These are phyloP conservation scores for Amphimedon queenslandica DNA, from an alignment of 37 sponge, comb jelly and placozoan species.

Conservation along the genomic window DNA sequence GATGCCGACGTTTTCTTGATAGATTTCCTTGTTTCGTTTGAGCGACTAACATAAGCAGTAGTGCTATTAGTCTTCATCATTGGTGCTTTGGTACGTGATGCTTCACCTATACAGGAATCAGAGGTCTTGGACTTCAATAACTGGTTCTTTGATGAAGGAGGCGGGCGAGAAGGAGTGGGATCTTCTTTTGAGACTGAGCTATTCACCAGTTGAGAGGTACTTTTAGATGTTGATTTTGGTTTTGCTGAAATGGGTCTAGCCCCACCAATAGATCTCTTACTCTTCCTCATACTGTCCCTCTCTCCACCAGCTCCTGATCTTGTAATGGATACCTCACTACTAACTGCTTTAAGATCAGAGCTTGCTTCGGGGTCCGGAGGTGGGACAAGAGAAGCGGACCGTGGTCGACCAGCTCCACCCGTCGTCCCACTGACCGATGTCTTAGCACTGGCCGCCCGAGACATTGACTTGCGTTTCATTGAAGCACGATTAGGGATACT, in stretches of 20 bases:
- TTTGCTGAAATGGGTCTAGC: background rate
- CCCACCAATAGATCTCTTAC: background rate
- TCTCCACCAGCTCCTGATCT: background rate
- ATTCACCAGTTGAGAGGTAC: background rate
- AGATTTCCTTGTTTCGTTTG: background rate
- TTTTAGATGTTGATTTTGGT: background rate
- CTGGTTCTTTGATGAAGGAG: background rate
- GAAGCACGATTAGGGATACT: background rate
- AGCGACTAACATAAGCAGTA: too few relatives aligned
- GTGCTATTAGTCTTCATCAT: background rate
- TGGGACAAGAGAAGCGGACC: background rate
- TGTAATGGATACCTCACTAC: background rate
- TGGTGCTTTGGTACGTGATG: background rate
- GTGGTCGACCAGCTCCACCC: background rate
- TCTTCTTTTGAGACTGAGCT: background rate
- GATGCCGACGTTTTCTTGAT: background rate
- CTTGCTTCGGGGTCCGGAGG: background rate
- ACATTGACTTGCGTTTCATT: background rate
- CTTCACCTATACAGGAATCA: background rate
- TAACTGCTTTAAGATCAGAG: background rate
- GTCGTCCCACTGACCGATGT: background rate
- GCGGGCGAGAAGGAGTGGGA: background rate
- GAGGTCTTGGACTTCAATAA: background rate
- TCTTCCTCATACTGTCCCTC: background rate
- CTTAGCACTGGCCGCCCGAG: too few relatives aligned